Evolutionary conservation across 2,113 vertebrate genomes (phyloP), one percentile per base, ranked within the genome.

Genomic region (Tragulus kanchil): DNA sequence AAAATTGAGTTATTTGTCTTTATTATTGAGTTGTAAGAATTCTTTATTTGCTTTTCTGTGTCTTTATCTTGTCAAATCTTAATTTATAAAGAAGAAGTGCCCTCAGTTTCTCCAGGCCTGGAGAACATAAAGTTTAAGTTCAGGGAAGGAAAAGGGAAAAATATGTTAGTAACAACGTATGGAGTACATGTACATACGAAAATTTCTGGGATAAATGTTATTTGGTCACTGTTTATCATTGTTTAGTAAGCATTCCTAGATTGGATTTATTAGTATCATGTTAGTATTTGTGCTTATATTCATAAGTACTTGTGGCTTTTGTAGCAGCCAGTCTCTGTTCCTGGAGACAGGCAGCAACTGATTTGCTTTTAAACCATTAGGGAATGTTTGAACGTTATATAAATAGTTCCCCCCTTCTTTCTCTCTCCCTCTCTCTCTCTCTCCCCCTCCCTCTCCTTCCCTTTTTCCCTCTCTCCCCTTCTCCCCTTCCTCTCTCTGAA

Each of bases 71-170:
- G 59, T 3, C 61, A 8, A 21, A 12, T 7, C 83, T 89, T 95
- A 89, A 89, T 92, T 84, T 95, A 14, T n/a, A 69, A n/a, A 94
- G 25, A 9, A 65, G 28, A 94, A 58, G 17, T 95, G 56, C 28
- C 48, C 56, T 61, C 8, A 85, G 15, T 85, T 88, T 85, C 14
- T 4, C 78, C n/a, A 52, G 16, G 50, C 8, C n/a, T 83, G 8
- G 5, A 83, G 64, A 52, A 54, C 17, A 62, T 48, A 82, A 93
- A 81, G 52, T 95, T 89, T 81, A 93, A 89, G 14, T 73, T 90
- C 52, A 50, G 8, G 17, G 61, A 93, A 62, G 45, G 42, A n/a
- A 64, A 62, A 82, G 13, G 50, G 12, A 83, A 10, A 95, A 86
- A 83, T 69, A 83, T 48, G 17, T 77, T 88, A 62, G 25, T 56